These are phyloP conservation scores for Piaya cayana DNA, from an alignment of 2,113 vertebrate genomes.

Conservation along the genomic window DNA sequence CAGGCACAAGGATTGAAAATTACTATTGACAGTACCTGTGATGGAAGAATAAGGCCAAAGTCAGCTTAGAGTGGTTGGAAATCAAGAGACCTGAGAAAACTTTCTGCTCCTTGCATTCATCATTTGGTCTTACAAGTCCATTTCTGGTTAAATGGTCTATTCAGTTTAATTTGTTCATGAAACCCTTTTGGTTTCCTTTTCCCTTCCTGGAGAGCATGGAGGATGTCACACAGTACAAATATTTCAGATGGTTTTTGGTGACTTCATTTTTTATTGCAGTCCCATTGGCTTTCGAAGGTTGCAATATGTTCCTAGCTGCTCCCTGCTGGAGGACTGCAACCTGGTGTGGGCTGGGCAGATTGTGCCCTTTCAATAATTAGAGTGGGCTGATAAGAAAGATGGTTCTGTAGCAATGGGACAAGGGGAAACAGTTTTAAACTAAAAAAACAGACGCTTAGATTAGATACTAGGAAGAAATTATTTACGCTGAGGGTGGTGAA, in stretches of 20 bases:
- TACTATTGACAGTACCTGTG: not conserved
- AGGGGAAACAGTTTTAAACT: too few relatives aligned
- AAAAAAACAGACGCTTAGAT: too few relatives aligned
- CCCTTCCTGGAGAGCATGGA: not conserved
- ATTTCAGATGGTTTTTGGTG: not conserved
- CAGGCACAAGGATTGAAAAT: not conserved
- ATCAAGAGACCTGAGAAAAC: not conserved
- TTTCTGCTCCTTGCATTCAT: not conserved
- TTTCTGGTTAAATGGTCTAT: not conserved
- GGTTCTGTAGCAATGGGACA: too few relatives aligned
- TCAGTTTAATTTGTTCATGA: not conserved
- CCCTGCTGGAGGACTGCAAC: not conserved
- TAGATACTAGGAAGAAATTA: too few relatives aligned
- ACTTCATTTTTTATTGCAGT: not conserved
- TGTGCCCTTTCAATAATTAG: too few relatives aligned
- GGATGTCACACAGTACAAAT: not conserved
- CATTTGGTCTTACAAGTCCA: not conserved
- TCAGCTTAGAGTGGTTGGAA: not conserved
- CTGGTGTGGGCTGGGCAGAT: not conserved
- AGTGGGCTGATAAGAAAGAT: too few relatives aligned
- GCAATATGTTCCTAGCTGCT: not conserved
- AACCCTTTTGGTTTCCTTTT: not conserved
- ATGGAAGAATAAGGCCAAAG: not conserved
- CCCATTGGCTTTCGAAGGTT: not conserved
- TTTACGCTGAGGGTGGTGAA: too few relatives aligned